Evolutionary conservation across 1,140 invertebrate genomes (phyloP).

Genomic region (Fopius arisanus): DNA sequence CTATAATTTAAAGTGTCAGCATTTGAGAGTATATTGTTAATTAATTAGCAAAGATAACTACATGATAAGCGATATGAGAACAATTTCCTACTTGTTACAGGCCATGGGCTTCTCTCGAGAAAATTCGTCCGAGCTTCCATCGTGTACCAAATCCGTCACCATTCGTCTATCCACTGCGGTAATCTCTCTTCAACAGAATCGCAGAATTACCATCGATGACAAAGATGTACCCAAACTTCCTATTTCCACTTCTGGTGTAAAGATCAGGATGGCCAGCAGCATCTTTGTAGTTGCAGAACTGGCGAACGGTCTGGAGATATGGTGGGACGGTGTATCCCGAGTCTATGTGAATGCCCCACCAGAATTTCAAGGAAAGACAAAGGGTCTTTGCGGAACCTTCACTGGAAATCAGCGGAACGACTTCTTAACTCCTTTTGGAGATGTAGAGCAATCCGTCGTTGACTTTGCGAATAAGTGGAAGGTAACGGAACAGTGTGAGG

Average conservation of each 20-base stretch:
- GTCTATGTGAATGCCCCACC: slow-evolving; percentile 84
- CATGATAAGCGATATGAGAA: background rate
- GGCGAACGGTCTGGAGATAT: slow-evolving; percentile 78
- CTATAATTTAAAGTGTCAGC: no score
- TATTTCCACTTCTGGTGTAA: slow-evolving; percentile 65
- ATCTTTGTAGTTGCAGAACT: slow-evolving; percentile 77
- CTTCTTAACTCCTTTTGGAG: slow-evolving; percentile 85
- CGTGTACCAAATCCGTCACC: slow-evolving; percentile 84
- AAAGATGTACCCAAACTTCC: slow-evolving; percentile 75
- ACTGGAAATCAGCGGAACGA: slow-evolving; percentile 88
- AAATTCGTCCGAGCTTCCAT: slow-evolving; percentile 69
- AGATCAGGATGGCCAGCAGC: slow-evolving; percentile 78
- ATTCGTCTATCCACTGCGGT: slow-evolving; percentile 62
- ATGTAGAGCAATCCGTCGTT: slow-evolving; percentile 76
- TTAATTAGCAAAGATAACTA: no score
- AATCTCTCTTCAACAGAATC: slow-evolving; percentile 78
- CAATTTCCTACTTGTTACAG: slow-evolving; percentile 49
- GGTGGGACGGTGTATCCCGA: slow-evolving; percentile 85
- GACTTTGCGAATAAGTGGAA: slow-evolving; percentile 92
- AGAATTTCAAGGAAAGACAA: slow-evolving; percentile 67
- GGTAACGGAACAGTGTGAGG: slow-evolving; percentile 74
- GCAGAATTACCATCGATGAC: slow-evolving; percentile 74
- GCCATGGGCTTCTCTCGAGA: slow-evolving; percentile 71
- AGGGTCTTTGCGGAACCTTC: slow-evolving; percentile 90
- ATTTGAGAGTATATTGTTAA: no score